Percentiles rank a stretch among this genome's conserved stretches.
Evolutionary conservation across 2,888 invertebrate species (phyloP).

Genomic region (Steinernema scapterisci): DNA sequence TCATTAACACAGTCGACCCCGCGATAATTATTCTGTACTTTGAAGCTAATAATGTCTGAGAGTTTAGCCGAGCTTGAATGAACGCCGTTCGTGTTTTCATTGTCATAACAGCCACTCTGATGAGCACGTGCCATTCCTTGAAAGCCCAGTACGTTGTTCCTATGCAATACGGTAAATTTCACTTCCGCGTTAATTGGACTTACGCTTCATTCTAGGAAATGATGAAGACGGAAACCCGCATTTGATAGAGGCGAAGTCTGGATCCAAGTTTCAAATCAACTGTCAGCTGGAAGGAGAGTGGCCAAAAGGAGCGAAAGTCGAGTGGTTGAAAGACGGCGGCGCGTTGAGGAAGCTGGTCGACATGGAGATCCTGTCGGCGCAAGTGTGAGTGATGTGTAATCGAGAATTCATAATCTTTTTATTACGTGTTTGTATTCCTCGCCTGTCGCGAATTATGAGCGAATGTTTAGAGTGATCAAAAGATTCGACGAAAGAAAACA

Average conservation of each 20-base stretch:
- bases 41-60: background rate
- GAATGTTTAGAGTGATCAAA: background rate
- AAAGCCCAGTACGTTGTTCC: background rate
- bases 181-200: background rate
- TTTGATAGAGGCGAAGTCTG: background rate
- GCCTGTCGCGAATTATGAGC: too few relatives aligned
- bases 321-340: background rate
- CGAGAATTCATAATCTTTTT: too few relatives aligned
- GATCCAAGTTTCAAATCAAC: background rate
- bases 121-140: background rate
- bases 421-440: too few relatives aligned
- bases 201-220: background rate
- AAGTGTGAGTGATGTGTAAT: background rate
- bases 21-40: too few relatives aligned
- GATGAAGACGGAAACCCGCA: background rate
- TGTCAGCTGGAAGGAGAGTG: conserved; percentile 8
- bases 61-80: background rate
- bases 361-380: background rate
- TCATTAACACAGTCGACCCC: too few relatives aligned
- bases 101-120: background rate
- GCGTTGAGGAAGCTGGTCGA: background rate
- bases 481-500: conserved; percentile 7
- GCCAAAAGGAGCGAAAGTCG: conserved; percentile 17
- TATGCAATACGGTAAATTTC: background rate
- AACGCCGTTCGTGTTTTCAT: background rate